These are phyloP conservation scores for Aporrectodea caliginosa DNA, from an alignment of 1,140 invertebrate species.

Conservation along the genomic window DNA sequence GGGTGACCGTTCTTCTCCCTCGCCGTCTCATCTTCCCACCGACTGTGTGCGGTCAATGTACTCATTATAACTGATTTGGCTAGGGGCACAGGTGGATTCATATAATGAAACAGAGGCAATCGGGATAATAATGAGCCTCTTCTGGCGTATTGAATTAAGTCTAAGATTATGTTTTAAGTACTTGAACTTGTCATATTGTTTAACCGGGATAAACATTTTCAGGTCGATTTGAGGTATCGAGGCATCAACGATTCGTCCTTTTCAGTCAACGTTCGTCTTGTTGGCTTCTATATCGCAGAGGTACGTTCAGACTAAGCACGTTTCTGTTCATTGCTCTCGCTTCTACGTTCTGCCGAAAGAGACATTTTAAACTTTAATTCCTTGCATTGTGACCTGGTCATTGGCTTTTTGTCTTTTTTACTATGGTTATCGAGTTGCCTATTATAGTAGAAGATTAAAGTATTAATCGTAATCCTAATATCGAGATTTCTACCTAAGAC, in stretches of 20 bases:
- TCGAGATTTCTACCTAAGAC: background rate
- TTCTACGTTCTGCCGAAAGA: background rate
- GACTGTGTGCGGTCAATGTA: background rate
- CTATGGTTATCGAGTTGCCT: background rate
- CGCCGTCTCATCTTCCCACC: no score
- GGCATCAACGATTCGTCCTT: background rate
- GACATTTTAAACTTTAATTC: background rate
- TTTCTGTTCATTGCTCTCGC: background rate
- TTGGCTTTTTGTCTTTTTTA: background rate
- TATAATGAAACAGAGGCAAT: background rate
- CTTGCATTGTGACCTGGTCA: no score
- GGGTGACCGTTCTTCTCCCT: no score
- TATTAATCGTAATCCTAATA: background rate
- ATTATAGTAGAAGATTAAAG: background rate
- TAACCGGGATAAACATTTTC: background rate
- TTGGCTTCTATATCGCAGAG: background rate
- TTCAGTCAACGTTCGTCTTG: background rate
- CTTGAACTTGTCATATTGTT: background rate
- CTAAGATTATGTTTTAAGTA: background rate
- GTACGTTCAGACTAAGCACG: background rate
- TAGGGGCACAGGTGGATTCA: no score
- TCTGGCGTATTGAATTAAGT: background rate
- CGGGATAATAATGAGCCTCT: background rate
- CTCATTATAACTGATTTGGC: background rate
- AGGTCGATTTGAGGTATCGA: background rate